Conservation (phyloP, 2,797 vertebrate species). For the Melanotaenia maccullochi region DNA sequence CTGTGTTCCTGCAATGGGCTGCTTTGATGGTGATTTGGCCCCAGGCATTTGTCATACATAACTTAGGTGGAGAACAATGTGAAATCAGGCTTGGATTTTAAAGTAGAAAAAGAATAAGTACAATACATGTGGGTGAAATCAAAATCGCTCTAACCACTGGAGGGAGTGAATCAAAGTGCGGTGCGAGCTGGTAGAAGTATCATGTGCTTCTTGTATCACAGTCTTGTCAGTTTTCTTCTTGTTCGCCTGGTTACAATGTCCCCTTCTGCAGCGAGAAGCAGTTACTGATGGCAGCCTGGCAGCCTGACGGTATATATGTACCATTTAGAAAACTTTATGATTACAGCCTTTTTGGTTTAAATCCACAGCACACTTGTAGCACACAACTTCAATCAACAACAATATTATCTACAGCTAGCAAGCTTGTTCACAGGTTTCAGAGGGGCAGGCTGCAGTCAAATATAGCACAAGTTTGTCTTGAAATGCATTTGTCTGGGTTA, state of each 20-base stretch:
- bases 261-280: slow-evolving; percentile 57
- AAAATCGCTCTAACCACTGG: slow-evolving; percentile 87
- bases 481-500: slow-evolving; percentile 23
- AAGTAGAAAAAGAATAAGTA: slow-evolving; percentile 78
- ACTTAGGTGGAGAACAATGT: slow-evolving; percentile 90
- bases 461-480: slow-evolving; percentile 16
- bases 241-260: slow-evolving; percentile 81
- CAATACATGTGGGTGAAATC: slow-evolving; percentile 86
- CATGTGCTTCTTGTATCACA: slow-evolving; percentile 78
- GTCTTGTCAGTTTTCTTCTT: slow-evolving; percentile 86
- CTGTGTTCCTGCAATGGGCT: slow-evolving; percentile 80
- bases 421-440: slow-evolving; percentile 40
- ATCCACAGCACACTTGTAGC: slow-evolving; percentile 20
- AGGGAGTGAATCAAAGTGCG: slow-evolving; percentile 88
- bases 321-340: slow-evolving; percentile 46
- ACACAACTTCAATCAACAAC: slow-evolving; percentile 24
- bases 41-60: slow-evolving; percentile 89
- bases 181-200: slow-evolving; percentile 81
- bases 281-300: slow-evolving; percentile 54
- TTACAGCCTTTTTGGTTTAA: slow-evolving; percentile 29
- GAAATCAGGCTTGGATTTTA: slow-evolving; percentile 83
- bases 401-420: slow-evolving; percentile 36
- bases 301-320: slow-evolving; percentile 26
- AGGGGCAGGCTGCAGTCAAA: slow-evolving; percentile 32
- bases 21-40: slow-evolving; percentile 89